These are phyloP conservation scores for Ascidia mentula DNA, from an alignment of 23 tunicate genomes.

Conservation along the genomic window DNA sequence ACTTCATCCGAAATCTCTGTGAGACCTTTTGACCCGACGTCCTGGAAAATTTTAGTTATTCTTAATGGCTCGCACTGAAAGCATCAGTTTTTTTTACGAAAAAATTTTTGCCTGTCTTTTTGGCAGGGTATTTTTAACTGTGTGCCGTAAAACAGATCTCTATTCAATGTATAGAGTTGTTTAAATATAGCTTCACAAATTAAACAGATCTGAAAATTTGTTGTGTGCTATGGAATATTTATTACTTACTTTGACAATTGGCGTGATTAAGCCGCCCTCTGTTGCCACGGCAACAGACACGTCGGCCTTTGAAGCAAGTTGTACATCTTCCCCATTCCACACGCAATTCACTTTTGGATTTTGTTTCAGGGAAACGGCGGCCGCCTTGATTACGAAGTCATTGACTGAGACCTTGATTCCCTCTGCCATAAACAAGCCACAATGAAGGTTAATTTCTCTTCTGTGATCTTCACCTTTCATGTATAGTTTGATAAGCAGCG, in stretches of 20 bases:
- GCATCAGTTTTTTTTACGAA: no score
- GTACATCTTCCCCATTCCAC: slow-evolving; percentile 41
- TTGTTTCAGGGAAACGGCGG: slow-evolving; percentile 50
- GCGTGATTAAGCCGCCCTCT: slow-evolving; percentile 76
- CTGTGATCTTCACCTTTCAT: no score
- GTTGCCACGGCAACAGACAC: slow-evolving; percentile 91
- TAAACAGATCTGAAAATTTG: no score
- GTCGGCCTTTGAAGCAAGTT: slow-evolving; percentile 35
- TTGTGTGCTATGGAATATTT: no score
- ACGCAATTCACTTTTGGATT: slow-evolving; percentile 60
- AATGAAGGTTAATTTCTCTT: no score
- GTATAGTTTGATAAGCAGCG: no score
- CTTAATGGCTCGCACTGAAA: no score
- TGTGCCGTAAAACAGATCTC: no score
- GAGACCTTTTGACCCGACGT: neutral
- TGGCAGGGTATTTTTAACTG: no score
- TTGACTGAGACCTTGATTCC: slow-evolving; percentile 74
- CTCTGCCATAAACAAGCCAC: slow-evolving; percentile 12
- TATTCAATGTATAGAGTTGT: no score
- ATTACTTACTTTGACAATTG: slow-evolving; percentile 64
- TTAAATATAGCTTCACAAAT: no score
- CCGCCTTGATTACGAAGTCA: slow-evolving; percentile 85
- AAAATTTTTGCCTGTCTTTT: no score
- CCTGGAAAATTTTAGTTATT: slow-evolving; percentile 11
- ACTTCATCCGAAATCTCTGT: slow-evolving; percentile 7